phyloP scores from a whole-genome alignment of 2,888 invertebrate species.

The Rhingia rostrata region DNA sequence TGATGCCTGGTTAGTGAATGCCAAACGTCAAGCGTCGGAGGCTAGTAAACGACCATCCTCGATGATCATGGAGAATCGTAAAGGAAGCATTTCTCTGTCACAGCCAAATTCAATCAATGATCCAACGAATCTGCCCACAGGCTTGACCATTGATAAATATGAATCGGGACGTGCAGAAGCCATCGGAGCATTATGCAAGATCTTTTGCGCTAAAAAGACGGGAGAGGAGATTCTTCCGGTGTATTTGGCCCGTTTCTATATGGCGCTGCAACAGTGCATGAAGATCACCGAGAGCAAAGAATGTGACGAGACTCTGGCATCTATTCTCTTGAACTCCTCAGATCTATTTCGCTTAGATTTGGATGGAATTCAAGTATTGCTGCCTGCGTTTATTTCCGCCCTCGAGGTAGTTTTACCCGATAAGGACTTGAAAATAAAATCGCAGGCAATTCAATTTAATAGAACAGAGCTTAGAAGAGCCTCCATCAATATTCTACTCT shows the following conservation, averaged over 20 bases:
- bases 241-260: constrained; percentile 96
- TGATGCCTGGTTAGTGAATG: constrained; percentile 85
- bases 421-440: constrained; percentile 90
- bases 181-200: constrained; percentile 96
- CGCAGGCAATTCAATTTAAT: constrained; percentile 85
- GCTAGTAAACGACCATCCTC: constrained; percentile 87
- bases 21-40: constrained; percentile 84
- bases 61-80: constrained; percentile 86
- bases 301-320: constrained; percentile 91
- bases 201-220: constrained; percentile 97
- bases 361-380: constrained; percentile 94
- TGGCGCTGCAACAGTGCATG: constrained; percentile 94
- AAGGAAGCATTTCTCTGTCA: constrained; percentile 85
- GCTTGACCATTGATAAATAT: constrained; percentile 90
- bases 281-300: constrained; percentile 87
- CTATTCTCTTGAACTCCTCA: constrained; percentile 92
- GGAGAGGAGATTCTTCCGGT: constrained; percentile 93
- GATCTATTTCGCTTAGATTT: constrained; percentile 96
- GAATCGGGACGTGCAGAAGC: constrained; percentile 96
- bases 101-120: constrained; percentile 87
- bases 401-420: constrained; percentile 95
- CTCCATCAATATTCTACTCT: constrained; percentile 94
- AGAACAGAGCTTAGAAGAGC: constrained; percentile 93
- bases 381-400: constrained; percentile 95
- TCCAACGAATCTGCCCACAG: constrained; percentile 87